Evolutionary conservation across 1,140 invertebrate species (phyloP).

Genomic region (Bombus ignitus): DNA sequence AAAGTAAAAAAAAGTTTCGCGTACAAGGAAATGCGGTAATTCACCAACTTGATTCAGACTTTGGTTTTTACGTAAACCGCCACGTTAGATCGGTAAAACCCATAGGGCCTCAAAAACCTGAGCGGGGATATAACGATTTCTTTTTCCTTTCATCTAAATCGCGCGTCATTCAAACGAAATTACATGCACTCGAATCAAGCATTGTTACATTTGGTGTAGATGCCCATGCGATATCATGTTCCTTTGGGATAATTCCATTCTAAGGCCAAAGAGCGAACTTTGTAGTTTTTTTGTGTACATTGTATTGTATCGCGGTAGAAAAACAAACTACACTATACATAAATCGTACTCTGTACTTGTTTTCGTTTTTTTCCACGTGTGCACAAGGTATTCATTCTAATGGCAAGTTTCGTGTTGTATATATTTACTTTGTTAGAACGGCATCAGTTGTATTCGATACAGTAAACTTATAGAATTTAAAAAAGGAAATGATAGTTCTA

Average conservation of each 20-base stretch:
- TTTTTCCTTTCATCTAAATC: constrained; percentile 3
- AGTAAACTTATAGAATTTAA: neutral
- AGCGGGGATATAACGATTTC: constrained; percentile 14
- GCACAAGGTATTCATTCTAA: neutral
- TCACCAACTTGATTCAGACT: neutral
- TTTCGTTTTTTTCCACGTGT: neutral
- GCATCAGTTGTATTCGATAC: neutral
- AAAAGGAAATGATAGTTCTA: neutral
- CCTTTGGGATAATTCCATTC: constrained; percentile 32
- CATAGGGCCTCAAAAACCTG: neutral
- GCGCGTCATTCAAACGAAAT: neutral
- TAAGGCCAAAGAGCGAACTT: constrained; percentile 16
- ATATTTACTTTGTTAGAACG: neutral
- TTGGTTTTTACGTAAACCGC: neutral
- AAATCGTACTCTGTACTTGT: neutral
- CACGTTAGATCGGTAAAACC: neutral
- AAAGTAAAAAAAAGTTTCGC: neutral
- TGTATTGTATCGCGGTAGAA: neutral
- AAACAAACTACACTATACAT: neutral
- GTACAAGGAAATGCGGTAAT: neutral
- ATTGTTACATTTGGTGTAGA: constrained; percentile 10
- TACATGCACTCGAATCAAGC: neutral
- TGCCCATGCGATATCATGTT: constrained; percentile 12
- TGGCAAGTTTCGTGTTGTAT: too few species aligned
- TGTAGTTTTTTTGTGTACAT: neutral